phyloP scores from a whole-genome alignment of 1,140 invertebrate species.

The Cyclina sinensis region DNA sequence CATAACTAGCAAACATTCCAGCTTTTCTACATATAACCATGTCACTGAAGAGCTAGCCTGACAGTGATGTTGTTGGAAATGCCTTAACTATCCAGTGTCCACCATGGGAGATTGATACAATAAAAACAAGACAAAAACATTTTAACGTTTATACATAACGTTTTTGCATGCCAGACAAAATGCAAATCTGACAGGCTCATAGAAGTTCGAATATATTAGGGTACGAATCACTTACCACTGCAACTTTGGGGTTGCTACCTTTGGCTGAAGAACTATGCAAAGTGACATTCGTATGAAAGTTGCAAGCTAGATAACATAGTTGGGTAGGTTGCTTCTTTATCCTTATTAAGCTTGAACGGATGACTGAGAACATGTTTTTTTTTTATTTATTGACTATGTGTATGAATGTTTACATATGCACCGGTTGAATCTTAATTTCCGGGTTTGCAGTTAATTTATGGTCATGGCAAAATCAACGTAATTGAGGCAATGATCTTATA shows the following conservation, averaged over 20 bases:
- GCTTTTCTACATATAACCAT: too few species aligned
- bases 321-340: background rate
- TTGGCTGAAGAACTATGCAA: background rate
- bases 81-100: too few species aligned
- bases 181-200: too few species aligned
- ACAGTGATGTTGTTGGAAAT: too few species aligned
- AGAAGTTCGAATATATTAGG: background rate
- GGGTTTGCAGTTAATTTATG: background rate
- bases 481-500: background rate
- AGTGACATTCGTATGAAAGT: conserved; percentile 31
- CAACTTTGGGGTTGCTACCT: conserved; percentile 37
- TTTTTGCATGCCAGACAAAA: too few species aligned
- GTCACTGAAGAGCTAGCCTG: too few species aligned
- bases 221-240: conserved; percentile 59
- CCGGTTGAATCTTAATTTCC: background rate
- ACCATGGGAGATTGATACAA: too few species aligned
- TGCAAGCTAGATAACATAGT: background rate
- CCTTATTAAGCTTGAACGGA: conserved; percentile 7
- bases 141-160: too few species aligned
- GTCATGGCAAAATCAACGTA: background rate
- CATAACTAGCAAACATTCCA: too few species aligned
- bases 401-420: conserved; percentile 8
- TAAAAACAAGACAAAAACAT: too few species aligned
- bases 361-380: conserved; percentile 1
- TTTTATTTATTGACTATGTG: too few species aligned